Evolutionary conservation across 2,888 invertebrate genomes (phyloP), one percentile per base, ranked within the genome.

Genomic region (Plemyria rubiginata): DNA sequence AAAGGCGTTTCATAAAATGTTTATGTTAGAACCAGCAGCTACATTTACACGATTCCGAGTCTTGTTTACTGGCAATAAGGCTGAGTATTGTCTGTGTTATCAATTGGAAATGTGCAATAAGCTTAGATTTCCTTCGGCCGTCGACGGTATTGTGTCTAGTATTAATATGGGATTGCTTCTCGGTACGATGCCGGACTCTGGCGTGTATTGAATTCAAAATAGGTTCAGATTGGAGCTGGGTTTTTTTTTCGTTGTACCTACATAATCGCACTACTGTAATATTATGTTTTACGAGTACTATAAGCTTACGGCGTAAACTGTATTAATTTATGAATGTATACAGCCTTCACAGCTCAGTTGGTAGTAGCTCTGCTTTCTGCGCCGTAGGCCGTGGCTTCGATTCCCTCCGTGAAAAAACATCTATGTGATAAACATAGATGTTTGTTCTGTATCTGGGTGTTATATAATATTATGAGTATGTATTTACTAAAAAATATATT

Each of bases 161-260:
- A 66, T 70, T 69, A 66, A 65, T 67, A 65, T 62, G 65, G 54
- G 65, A 70, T 72, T 72, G 70, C 64, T 63, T 62, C 49, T 54
- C 53, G 60, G 52, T 60, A 60, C 60, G 43, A 49, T 56, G 54
- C 50, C 22, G 22, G 22, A 32, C 32, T 51, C 38, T 43, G 41
- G 12, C 60, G 56, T 64, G 60, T 64, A 60, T 64, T 64, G 60
- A 64, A 64, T 64, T 56, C 53, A 41, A 53, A 60, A 54, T 64
- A 49, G 32, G 51, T 45, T 60, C 43, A 28, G 43, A 48, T 45
- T 49, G 38, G 15, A 28, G 38, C 32, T 51, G 28, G 54, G 16
- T 46, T 46, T 15, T 36, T 16, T 60, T 60, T 52, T 54, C 40
- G 12, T 32, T 13, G 15, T 22, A 48, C 48, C n/a, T n/a, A n/a